Base-by-base conservation (phyloP, 2,797 vertebrate species). In the Buceros bicornis region DNA sequence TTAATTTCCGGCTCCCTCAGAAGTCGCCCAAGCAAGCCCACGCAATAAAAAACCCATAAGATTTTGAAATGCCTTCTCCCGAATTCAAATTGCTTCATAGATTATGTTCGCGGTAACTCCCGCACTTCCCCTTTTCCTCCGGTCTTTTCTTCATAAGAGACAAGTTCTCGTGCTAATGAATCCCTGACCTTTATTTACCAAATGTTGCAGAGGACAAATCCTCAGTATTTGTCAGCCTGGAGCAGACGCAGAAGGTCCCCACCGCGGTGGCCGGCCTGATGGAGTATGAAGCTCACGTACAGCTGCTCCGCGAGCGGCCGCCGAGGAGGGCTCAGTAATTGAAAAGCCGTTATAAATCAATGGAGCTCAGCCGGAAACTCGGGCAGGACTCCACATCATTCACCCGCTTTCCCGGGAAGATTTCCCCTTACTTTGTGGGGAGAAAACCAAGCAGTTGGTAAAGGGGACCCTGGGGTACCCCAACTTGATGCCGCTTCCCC, bases 311-410 rank as follows among this genome's bases (percentile, higher is more conserved):
- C 74, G 8, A 17, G 13, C 85, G 54, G 95, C 97, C 47, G 10
- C 96, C 11, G 15, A 93, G 96, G 83, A 97, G 97, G 94, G 96
- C 94, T 82, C 96, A 56, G 95, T 86, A 95, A 97, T 93, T 97
- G 97, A 96, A 97, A 97, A 97, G 90, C 88, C 93, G 90, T 97
- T 96, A 96, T 96, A 97, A 98, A 98, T 98, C 97, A 97, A 98
- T 91, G 76, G 87, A 60, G 87, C 92, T 95, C 92, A 97, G 98
- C 77, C 89, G 97, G 96, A 97, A 98, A 96, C 93, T 92, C 53
- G 0, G 57, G 89, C 73, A 95, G 96, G 94, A 82, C 62, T 82
- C 73, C 95, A 78, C 90, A 89, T 88, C 86, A 93, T 78, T 96
- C 96, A 95, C 54, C 13, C 16, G 12, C 57, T 89, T 21, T 18